phyloP scores from a whole-genome alignment of 30 jellyfish, hydroid and myxozoan genomes.

The Hydractinia symbiolongicarpus region DNA sequence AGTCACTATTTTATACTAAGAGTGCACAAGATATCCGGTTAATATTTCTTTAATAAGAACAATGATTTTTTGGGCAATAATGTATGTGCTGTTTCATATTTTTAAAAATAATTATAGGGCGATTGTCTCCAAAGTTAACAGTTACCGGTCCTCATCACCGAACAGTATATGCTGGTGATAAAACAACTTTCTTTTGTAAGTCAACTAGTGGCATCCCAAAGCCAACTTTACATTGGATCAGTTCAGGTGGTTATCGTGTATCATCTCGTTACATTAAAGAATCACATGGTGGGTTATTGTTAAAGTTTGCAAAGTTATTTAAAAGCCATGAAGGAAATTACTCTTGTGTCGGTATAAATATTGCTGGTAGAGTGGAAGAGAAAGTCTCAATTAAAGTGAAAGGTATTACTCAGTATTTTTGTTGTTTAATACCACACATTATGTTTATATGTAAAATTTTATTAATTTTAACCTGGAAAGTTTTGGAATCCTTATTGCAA shows the following conservation, averaged over 20 bases:
- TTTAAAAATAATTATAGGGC: slow-evolving; percentile 19
- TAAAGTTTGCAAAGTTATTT: slow-evolving; percentile 35
- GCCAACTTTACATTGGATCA: slow-evolving; percentile 52
- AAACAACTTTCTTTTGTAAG: slow-evolving; percentile 44
- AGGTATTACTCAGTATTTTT: slow-evolving; percentile 7
- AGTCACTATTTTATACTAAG: too few relatives aligned
- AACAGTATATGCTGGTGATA: slow-evolving; percentile 40
- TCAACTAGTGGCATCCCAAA: slow-evolving; percentile 57
- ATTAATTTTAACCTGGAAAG: too few relatives aligned
- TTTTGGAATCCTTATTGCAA: too few relatives aligned
- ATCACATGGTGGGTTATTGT: slow-evolving; percentile 3
- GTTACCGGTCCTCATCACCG: slow-evolving; percentile 12
- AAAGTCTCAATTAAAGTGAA: background rate
- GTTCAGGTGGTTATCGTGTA: slow-evolving; percentile 27
- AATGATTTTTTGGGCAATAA: too few relatives aligned
- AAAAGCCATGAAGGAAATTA: slow-evolving; percentile 40
- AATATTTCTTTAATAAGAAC: too few relatives aligned
- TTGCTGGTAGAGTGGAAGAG: slow-evolving; percentile 32
- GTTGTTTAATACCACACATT: too few relatives aligned
- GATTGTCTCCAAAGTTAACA: slow-evolving; percentile 34
- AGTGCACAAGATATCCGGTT: too few relatives aligned
- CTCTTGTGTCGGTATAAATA: slow-evolving; percentile 51
- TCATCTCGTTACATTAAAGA: slow-evolving; percentile 16
- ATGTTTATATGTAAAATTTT: too few relatives aligned
- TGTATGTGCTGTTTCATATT: too few relatives aligned